A percentile compares a stretch with the other conserved stretches of the same genome.
These are phyloP conservation scores for Gephyroberyx darwinii DNA, from an alignment of 2,797 vertebrate genomes.

Conservation along the genomic window DNA sequence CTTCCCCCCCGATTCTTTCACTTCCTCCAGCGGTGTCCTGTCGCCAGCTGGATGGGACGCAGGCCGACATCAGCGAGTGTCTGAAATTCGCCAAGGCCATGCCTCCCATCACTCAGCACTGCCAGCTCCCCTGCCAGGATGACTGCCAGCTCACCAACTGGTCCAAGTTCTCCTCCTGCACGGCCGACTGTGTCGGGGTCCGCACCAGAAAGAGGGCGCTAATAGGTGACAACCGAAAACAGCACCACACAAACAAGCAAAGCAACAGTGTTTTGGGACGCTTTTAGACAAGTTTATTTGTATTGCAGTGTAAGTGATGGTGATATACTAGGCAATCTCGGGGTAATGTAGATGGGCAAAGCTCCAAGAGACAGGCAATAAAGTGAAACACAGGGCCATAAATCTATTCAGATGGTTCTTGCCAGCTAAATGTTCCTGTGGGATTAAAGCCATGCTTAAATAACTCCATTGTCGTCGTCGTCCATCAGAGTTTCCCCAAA, in stretches of 20 bases:
- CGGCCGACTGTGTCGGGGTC: conserved; percentile 93
- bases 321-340: conserved; percentile 15
- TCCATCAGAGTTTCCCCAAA: conserved; percentile 37
- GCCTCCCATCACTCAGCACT: conserved; percentile 90
- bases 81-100: conserved; percentile 86
- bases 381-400: conserved; percentile 39
- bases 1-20: conserved; percentile 36
- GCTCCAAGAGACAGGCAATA: conserved; percentile 10
- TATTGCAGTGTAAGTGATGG: conserved; percentile 28
- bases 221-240: conserved; percentile 84
- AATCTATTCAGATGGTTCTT: conserved; percentile 37
- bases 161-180: conserved; percentile 98
- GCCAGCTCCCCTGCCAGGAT: conserved; percentile 96
- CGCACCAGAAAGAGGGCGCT: conserved; percentile 92
- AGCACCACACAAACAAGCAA: conserved; percentile 9
- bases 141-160: conserved; percentile 97
- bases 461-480: conserved; percentile 40
- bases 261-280: not conserved
- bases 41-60: conserved; percentile 93
- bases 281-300: conserved; percentile 24
- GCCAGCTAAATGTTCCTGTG: conserved; percentile 39
- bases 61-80: conserved; percentile 89
- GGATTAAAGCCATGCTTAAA: conserved; percentile 53
- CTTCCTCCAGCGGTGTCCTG: conserved; percentile 91
- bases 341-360: not conserved